Evolutionary conservation across 2,797 vertebrate genomes (phyloP), one percentile per base, ranked within the genome.

Genomic region (Crypturellus tataupa): DNA sequence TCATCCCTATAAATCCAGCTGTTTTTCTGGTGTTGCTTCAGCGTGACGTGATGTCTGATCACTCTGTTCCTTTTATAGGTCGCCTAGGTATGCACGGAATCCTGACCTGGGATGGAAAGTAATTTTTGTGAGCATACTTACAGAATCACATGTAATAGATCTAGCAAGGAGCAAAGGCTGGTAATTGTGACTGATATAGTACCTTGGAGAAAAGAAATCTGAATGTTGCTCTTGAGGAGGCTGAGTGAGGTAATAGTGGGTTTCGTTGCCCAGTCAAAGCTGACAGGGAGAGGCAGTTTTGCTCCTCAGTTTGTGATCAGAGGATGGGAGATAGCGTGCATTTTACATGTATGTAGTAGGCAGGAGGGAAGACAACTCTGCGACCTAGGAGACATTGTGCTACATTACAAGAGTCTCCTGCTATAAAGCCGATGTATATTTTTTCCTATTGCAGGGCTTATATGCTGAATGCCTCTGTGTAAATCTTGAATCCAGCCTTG

Each of bases 91-190:
- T 3, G 4, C n/a, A 18, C 20, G 40, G 65, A 56, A 63, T 91
- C 44, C 78, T 27, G 12, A 92, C 47, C 65, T 76, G 60, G 62
- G 49, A 49, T 69, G 80, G 88, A 93, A 87, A 72, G 51, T 40
- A 58, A 58, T 68, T 88, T 95, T 89, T 95, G 21, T 87, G 78
- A 90, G 60, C 39, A 10, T 93, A 73, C 80, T 96, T 80, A 90
- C 73, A 77, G 76, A 76, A 67, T 46, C 23, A 71, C 64, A 58
- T 69, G 67, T 67, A 81, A 88, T 51, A 83, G 55, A 59, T 59
- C 62, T 76, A 81, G 80, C 31, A 58, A 75, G 62, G 55, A 55
- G 59, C 76, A 84, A 63, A 89, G 77, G 39, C 70, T 81, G 80
- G 35, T 89, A 63, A 79, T 92, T 77, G 35, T 79, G 87, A 76